Evolutionary conservation across 2,888 invertebrate genomes (phyloP).

Genomic region (Orgyia antiqua): DNA sequence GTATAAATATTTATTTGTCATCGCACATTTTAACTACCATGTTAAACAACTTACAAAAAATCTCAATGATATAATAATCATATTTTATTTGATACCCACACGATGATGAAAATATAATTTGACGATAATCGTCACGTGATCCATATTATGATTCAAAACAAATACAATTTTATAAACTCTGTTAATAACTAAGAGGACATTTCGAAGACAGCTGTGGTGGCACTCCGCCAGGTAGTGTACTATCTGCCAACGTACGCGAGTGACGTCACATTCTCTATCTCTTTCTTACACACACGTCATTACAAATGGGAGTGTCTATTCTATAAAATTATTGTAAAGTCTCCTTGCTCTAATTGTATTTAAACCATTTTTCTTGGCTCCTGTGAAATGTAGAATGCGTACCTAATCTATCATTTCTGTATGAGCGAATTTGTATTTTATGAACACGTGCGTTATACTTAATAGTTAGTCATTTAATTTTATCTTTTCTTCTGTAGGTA

Average conservation of each 20-base stretch:
- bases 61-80: no score
- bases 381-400: background rate
- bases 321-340: constrained; percentile 3
- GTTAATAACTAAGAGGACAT: constrained; percentile 53
- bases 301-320: constrained; percentile 14
- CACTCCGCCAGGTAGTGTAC: constrained; percentile 49
- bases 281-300: constrained; percentile 15
- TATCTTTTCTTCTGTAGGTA: no score
- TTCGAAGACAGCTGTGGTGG: constrained; percentile 57
- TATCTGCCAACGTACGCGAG: constrained; percentile 35
- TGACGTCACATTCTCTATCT: constrained; percentile 31
- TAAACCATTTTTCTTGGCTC: background rate
- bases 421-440: constrained; percentile 1
- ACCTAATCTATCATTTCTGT: constrained; percentile 4
- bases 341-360: background rate
- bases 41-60: no score
- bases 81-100: background rate
- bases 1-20: no score
- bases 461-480: no score
- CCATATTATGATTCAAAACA: constrained; percentile 62
- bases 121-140: constrained; percentile 39
- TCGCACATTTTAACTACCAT: no score
- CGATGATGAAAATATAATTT: constrained; percentile 11
- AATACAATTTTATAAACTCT: constrained; percentile 64
- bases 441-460: background rate